Percentiles rank a stretch among this genome's conserved stretches.
Evolutionary conservation across 2,113 vertebrate genomes (phyloP).

Genomic region (Montifringilla adamsi): DNA sequence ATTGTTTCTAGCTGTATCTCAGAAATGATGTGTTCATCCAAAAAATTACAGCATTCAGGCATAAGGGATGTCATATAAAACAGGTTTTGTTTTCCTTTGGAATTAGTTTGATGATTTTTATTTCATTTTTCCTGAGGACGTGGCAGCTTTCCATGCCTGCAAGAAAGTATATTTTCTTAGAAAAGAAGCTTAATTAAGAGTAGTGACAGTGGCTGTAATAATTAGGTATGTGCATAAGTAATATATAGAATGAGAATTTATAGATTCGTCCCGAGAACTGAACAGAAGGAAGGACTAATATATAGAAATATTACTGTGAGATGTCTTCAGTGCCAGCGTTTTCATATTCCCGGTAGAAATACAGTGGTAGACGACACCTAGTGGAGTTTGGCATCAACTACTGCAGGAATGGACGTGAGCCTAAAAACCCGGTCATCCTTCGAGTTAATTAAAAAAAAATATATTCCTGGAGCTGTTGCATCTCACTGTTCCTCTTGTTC

Average conservation of each 20-base stretch:
- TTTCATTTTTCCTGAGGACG: not conserved
- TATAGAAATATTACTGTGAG: not conserved
- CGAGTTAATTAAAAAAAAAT: not conserved
- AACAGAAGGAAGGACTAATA: not conserved
- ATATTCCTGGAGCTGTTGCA: not conserved
- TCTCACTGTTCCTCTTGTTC: not conserved
- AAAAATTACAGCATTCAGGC: not conserved
- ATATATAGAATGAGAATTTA: not conserved
- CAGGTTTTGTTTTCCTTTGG: not conserved
- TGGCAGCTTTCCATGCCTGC: not conserved
- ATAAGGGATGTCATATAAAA: not conserved
- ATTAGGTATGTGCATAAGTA: not conserved
- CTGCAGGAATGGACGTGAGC: not conserved
- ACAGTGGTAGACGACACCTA: conserved; percentile 44
- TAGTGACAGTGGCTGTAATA: not conserved
- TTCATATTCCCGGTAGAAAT: not conserved
- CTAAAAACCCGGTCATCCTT: not conserved
- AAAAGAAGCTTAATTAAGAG: not conserved
- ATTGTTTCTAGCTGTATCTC: not conserved
- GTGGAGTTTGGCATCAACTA: not conserved
- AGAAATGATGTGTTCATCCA: not conserved
- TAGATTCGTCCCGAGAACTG: not conserved
- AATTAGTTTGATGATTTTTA: not conserved
- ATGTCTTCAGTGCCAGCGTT: not conserved
- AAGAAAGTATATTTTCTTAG: not conserved